A percentile compares a stretch with the other conserved stretches of the same genome.
Evolutionary conservation across 2,113 vertebrate genomes (phyloP).

Genomic region (Henicopernis longicauda): DNA sequence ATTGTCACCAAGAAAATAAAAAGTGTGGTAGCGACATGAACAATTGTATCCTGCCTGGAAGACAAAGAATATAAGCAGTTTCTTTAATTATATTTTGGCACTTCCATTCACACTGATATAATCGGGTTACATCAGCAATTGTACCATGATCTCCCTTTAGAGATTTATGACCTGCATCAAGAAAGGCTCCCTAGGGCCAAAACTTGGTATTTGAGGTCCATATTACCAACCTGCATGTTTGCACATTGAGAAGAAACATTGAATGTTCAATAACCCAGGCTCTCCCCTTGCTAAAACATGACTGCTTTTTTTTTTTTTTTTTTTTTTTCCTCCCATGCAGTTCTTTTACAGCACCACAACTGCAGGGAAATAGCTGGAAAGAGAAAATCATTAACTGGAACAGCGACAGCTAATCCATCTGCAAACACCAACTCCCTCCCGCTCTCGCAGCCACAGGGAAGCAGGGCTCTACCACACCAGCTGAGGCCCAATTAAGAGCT

Average conservation of each 20-base stretch:
- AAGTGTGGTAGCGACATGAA: neutral
- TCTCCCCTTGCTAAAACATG: neutral
- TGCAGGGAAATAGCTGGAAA: neutral
- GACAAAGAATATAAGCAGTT: neutral
- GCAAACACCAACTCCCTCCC: neutral
- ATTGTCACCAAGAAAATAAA: neutral
- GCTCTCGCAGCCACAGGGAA: neutral
- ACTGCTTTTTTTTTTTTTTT: accelerated
- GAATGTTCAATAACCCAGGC: neutral
- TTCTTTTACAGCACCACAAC: neutral
- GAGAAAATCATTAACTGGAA: neutral
- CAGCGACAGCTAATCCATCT: neutral
- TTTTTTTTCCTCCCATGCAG: too few species aligned
- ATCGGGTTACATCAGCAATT: neutral
- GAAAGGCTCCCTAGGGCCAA: neutral
- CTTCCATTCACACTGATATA: conserved; percentile 8
- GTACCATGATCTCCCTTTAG: neutral
- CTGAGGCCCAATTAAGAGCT: neutral
- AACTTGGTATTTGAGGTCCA: neutral
- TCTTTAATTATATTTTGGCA: conserved; percentile 12
- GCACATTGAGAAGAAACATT: neutral
- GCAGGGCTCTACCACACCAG: neutral
- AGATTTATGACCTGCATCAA: neutral
- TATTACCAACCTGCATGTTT: neutral
- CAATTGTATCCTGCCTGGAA: neutral